A percentile compares a stretch with the other conserved stretches of the same genome.
Evolutionary conservation across 2,113 vertebrate species (phyloP).

Genomic region (Poeciliopsis occidentalis): DNA sequence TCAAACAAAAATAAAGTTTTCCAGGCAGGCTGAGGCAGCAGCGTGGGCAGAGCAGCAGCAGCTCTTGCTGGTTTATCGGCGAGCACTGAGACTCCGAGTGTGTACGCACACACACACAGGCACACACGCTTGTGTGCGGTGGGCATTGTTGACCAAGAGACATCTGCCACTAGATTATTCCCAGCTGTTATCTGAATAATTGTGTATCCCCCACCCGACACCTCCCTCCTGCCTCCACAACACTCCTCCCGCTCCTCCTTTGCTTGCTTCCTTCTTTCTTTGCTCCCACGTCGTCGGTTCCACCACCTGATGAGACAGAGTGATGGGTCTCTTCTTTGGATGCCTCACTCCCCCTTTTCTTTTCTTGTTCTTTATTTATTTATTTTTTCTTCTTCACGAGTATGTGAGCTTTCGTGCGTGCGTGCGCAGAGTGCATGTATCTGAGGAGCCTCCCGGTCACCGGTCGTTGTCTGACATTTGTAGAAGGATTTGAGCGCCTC

Average conservation of each 20-base stretch:
- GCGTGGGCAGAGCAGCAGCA: constrained; percentile 18
- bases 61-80: constrained; percentile 24
- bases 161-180: constrained; percentile 86
- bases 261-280: constrained; percentile 31
- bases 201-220: constrained; percentile 73
- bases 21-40: constrained; percentile 6
- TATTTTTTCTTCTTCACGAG: constrained; percentile 37
- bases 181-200: constrained; percentile 87
- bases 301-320: constrained; percentile 50
- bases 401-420: too few species aligned
- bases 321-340: constrained; percentile 53
- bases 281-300: constrained; percentile 50
- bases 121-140: constrained; percentile 61
- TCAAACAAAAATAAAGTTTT: not conserved
- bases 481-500: constrained; percentile 63
- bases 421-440: constrained; percentile 17
- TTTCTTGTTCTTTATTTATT: not conserved
- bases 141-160: constrained; percentile 84
- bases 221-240: constrained; percentile 14
- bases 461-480: constrained; percentile 75
- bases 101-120: constrained; percentile 32
- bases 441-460: constrained; percentile 46
- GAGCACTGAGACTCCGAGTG: constrained; percentile 54
- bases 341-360: constrained; percentile 23
- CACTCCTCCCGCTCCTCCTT: constrained; percentile 43